Conservation (phyloP, 2,797 vertebrate species). For the Muraenolepis orangiensis region DNA sequence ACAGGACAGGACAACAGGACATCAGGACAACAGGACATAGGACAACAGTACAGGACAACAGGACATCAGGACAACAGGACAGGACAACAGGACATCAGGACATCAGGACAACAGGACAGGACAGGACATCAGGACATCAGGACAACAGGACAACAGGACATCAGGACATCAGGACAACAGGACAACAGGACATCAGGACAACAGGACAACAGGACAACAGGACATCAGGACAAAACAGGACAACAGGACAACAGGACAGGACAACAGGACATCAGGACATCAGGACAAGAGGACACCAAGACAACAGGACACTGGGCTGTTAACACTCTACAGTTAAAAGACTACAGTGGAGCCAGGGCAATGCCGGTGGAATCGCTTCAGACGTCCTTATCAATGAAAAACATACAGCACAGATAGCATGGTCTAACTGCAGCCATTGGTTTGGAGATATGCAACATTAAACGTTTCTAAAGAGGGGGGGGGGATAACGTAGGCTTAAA, state of each 20-base stretch:
- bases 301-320: constrained; percentile 36
- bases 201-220: too few relatives aligned
- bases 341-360: constrained; percentile 9
- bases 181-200: too few relatives aligned
- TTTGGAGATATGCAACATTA: not conserved
- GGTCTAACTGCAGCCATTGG: constrained; percentile 44
- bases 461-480: not conserved
- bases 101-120: too few relatives aligned
- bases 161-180: too few relatives aligned
- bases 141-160: too few relatives aligned
- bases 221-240: too few relatives aligned
- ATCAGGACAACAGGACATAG: too few relatives aligned
- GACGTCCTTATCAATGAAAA: constrained; percentile 57
- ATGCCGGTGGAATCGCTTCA: constrained; percentile 51
- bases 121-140: too few relatives aligned
- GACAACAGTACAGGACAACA: too few relatives aligned
- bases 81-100: constrained; percentile 41
- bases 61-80: constrained; percentile 44
- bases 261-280: too few relatives aligned
- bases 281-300: too few relatives aligned
- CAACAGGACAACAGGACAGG: too few relatives aligned
- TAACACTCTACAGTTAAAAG: not conserved
- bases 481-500: not conserved
- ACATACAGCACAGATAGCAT: constrained; percentile 56
- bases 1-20: constrained; percentile 42